A percentile compares a stretch with the other conserved stretches of the same genome.
phyloP scores from a whole-genome alignment of 37 sponge, comb jelly and placozoan species.

The Petrosia ficiformis region DNA sequence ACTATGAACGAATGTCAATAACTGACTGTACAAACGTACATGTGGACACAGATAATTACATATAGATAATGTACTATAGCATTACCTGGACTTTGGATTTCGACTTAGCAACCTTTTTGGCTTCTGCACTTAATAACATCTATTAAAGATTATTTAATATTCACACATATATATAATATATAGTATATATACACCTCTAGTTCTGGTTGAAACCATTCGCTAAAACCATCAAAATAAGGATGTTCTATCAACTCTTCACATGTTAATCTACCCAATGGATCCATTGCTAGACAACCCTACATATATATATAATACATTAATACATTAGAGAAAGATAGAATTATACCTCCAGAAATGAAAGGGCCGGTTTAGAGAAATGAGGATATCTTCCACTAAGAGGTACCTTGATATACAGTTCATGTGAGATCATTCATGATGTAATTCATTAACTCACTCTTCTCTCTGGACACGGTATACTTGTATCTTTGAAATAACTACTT shows the following conservation, averaged over 20 bases:
- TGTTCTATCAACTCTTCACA: conserved; percentile 94
- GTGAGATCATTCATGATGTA: background rate
- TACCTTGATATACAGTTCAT: conserved; percentile 37
- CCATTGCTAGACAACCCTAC: conserved; percentile 86
- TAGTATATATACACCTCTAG: conserved; percentile 53
- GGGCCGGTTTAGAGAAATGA: conserved; percentile 28
- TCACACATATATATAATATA: background rate
- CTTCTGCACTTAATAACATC: conserved; percentile 66
- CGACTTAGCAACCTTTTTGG: conserved; percentile 73
- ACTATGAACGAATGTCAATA: too few relatives aligned
- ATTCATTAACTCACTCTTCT: conserved; percentile 27
- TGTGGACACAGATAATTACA: too few relatives aligned
- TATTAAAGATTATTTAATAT: background rate
- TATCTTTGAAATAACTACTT: conserved; percentile 84
- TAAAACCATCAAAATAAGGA: conserved; percentile 85
- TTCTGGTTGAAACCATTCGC: conserved; percentile 94
- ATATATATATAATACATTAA: background rate
- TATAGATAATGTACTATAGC: too few relatives aligned
- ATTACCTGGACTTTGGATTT: conserved; percentile 55
- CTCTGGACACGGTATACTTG: conserved; percentile 77
- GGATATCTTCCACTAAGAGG: conserved; percentile 72
- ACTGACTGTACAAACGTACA: too few relatives aligned
- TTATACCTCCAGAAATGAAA: conserved; percentile 86
- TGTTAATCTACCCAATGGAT: conserved; percentile 80
- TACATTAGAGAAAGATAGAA: conserved; percentile 14